Conservation (phyloP, 2,797 vertebrate species). For the Emydoidea blandingii region DNA sequence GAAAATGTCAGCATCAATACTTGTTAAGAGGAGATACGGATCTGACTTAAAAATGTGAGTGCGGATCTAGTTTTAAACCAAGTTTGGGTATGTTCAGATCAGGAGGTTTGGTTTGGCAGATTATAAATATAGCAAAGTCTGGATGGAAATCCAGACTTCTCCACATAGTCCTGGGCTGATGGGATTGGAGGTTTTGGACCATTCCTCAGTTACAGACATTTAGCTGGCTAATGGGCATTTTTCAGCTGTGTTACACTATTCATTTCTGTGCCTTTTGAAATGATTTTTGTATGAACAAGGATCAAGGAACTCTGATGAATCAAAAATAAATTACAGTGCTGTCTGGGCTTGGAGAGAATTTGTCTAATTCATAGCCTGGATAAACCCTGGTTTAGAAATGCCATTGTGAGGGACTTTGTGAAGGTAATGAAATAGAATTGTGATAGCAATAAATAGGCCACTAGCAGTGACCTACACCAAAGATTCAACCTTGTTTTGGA, state of each 20-base stretch:
- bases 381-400: not conserved
- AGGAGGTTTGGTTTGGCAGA: not conserved
- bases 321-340: not conserved
- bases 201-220: not conserved
- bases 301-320: not conserved
- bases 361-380: not conserved
- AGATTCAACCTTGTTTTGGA: not conserved
- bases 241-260: not conserved
- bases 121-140: not conserved
- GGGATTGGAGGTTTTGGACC: not conserved
- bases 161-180: not conserved
- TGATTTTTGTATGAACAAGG: not conserved
- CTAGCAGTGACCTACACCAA: not conserved
- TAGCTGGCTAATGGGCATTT: not conserved
- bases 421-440: not conserved
- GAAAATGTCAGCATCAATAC: not conserved
- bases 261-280: not conserved
- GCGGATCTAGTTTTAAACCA: not conserved
- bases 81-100: rapidly evolving
- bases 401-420: not conserved
- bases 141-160: not conserved
- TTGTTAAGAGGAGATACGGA: not conserved
- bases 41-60: not conserved
- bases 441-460: not conserved
- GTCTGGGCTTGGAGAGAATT: not conserved